phyloP scores from a whole-genome alignment of 1,140 invertebrate species.

The Halyomorpha halys region DNA sequence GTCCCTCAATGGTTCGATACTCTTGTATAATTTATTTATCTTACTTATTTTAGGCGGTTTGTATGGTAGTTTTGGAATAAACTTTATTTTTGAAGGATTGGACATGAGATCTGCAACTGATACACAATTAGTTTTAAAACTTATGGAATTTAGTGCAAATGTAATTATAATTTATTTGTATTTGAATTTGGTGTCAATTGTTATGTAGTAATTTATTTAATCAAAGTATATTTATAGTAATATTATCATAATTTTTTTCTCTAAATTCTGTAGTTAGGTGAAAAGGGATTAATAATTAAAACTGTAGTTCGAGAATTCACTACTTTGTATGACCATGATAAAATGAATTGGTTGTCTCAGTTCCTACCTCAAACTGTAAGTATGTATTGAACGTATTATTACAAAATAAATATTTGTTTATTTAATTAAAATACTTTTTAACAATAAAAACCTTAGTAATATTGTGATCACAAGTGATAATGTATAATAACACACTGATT shows the following conservation, averaged over 20 bases:
- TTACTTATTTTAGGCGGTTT: conserved; percentile 24
- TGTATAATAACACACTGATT: too few species aligned
- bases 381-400: not conserved
- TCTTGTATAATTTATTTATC: not conserved
- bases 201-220: not conserved
- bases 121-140: conserved; percentile 22
- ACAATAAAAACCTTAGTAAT: too few species aligned
- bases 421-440: too few species aligned
- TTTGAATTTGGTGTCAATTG: conserved; percentile 4
- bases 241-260: not conserved
- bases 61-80: conserved; percentile 13
- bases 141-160: conserved; percentile 19
- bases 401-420: conserved; percentile 1
- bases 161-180: conserved; percentile 5
- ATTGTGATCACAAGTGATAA: too few species aligned
- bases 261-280: not conserved
- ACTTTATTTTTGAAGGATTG: conserved; percentile 17
- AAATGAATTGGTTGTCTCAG: conserved; percentile 21
- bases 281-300: not conserved
- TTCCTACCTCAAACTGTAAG: conserved; percentile 15
- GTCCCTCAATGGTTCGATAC: not conserved
- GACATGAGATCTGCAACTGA: conserved; percentile 23
- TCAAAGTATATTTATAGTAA: not conserved
- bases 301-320: not conserved
- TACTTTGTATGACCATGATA: conserved; percentile 20